These are phyloP conservation scores for Antrozous pallidus DNA, from an alignment of 2,797 vertebrate species.

Conservation along the genomic window DNA sequence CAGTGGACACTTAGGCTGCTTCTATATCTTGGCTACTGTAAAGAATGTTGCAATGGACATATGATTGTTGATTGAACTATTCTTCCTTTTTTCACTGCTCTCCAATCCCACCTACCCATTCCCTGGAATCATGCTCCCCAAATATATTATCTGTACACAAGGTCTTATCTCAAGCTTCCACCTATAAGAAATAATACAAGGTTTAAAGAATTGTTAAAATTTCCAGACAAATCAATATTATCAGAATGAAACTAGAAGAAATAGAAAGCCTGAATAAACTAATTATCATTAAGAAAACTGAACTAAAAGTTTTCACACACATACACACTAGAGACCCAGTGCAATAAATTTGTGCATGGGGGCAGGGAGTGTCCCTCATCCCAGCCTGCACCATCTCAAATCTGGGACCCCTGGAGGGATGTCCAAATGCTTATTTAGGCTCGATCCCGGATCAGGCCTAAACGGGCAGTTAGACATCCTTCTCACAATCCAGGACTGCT, in stretches of 20 bases:
- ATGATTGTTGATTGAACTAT: neutral
- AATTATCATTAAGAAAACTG: neutral
- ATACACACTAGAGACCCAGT: no score
- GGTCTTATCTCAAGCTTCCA: neutral
- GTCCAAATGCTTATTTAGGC: no score
- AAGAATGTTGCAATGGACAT: neutral
- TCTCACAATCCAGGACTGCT: no score
- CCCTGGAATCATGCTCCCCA: neutral
- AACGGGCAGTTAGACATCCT: no score
- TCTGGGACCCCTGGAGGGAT: no score
- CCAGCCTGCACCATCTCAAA: no score
- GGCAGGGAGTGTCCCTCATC: no score
- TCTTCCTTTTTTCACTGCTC: neutral
- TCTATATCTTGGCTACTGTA: neutral
- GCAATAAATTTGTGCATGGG: no score
- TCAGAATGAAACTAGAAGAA: neutral
- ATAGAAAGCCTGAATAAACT: neutral
- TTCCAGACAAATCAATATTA: neutral
- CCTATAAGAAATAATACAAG: neutral
- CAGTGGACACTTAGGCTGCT: neutral
- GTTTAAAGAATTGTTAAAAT: neutral
- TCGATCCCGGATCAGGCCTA: no score
- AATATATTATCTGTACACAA: neutral
- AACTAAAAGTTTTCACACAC: neutral
- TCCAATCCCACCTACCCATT: neutral